Conservation (phyloP, 30 jellyfish, hydroid and myxozoan species). For the Cassiopea xamachana region DNA sequence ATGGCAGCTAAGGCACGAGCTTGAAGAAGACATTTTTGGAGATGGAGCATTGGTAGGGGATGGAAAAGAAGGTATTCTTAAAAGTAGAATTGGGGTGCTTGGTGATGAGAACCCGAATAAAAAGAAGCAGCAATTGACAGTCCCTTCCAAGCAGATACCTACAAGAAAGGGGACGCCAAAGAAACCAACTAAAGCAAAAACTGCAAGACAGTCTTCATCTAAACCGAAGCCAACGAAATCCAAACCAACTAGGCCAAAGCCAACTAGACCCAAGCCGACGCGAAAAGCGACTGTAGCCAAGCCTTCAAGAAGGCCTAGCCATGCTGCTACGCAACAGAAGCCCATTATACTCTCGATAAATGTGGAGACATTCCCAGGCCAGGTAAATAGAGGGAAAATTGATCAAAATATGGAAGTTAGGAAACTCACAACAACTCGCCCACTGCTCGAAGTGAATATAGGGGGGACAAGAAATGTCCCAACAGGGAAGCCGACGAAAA, state of each 20-base stretch:
- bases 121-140: background rate
- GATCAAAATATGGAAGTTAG: conserved; percentile 46
- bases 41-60: conserved; percentile 6
- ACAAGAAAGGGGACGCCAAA: background rate
- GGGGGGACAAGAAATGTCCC: conserved; percentile 4
- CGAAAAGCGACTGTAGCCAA: conserved; percentile 9
- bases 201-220: too few species aligned
- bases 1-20: conserved; percentile 58
- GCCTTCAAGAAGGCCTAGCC: conserved; percentile 9
- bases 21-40: conserved; percentile 62
- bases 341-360: conserved; percentile 75
- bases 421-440: conserved; percentile 67
- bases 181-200: conserved; percentile 15
- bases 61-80: background rate
- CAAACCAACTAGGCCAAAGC: background rate
- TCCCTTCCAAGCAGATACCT: background rate
- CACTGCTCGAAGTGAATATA: conserved; percentile 4
- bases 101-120: conserved; percentile 36
- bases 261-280: background rate
- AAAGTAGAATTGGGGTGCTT: conserved; percentile 57
- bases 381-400: background rate
- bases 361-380: conserved; percentile 78
- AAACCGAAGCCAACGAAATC: too few species aligned
- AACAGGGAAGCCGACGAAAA: conserved; percentile 37
- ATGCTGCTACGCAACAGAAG: conserved; percentile 9